A percentile compares a stretch with the other conserved stretches of the same genome.
Evolutionary conservation across 2,113 vertebrate species (phyloP).

Genomic region (Lepus europaeus): DNA sequence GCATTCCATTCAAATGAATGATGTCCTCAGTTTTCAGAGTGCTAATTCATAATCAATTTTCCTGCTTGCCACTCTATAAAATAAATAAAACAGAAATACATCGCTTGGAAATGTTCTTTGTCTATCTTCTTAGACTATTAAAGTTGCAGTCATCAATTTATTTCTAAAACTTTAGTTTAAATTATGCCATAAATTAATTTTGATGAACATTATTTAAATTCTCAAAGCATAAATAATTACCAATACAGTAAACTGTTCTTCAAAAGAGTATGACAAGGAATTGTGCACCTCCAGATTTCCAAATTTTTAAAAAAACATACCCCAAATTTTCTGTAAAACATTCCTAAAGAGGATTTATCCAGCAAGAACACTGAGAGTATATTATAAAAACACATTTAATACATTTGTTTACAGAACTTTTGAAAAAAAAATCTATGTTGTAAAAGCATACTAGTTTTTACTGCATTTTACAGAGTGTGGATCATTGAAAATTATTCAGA

Average conservation of each 20-base stretch:
- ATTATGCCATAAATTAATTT: slow-evolving; percentile 84
- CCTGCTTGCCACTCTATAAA: slow-evolving; percentile 76
- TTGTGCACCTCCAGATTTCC: slow-evolving; percentile 68
- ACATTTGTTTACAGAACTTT: slow-evolving; percentile 82
- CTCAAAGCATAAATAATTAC: slow-evolving; percentile 17
- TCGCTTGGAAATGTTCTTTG: slow-evolving; percentile 66
- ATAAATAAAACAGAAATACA: slow-evolving; percentile 79
- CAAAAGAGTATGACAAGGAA: slow-evolving; percentile 72
- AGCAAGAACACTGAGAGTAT: slow-evolving; percentile 87
- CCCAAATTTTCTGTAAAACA: slow-evolving; percentile 79
- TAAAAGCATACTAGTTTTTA: slow-evolving; percentile 84
- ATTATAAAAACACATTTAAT: slow-evolving; percentile 86
- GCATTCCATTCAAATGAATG: slow-evolving; percentile 66
- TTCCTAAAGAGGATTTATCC: slow-evolving; percentile 83
- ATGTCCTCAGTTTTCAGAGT: slow-evolving; percentile 75
- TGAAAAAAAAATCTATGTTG: slow-evolving; percentile 79
- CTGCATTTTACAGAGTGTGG: slow-evolving; percentile 85
- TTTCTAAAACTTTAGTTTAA: slow-evolving; percentile 83
- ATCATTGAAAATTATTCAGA: slow-evolving; percentile 84
- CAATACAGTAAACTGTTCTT: slow-evolving; percentile 77
- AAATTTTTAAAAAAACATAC: slow-evolving; percentile 78
- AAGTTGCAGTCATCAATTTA: slow-evolving; percentile 79
- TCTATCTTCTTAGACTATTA: slow-evolving; percentile 74
- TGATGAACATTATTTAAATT: slow-evolving; percentile 83
- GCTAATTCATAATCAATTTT: slow-evolving; percentile 62